phyloP scores from a whole-genome alignment of 2,113 vertebrate genomes.

The Chlamydotis undulata region DNA sequence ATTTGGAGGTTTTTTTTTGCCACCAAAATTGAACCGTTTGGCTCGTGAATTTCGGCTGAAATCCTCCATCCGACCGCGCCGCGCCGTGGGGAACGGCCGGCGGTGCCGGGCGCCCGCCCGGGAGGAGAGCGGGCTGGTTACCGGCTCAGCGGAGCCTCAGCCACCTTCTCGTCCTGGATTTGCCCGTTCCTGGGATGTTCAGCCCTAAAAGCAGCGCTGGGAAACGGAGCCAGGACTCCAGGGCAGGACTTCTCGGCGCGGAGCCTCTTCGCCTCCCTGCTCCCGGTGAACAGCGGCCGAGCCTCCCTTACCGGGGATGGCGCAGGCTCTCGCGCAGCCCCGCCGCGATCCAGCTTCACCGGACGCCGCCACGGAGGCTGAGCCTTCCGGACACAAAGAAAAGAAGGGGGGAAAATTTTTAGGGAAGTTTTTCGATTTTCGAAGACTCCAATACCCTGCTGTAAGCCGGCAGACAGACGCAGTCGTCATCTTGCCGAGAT shows the following conservation, averaged over 20 bases:
- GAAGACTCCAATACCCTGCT: neutral
- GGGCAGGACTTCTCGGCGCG: neutral
- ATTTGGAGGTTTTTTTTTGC: neutral
- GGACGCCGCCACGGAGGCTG: neutral
- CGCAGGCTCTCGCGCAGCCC: too few relatives aligned
- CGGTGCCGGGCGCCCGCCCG: neutral
- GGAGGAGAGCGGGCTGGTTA: neutral
- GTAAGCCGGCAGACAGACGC: neutral
- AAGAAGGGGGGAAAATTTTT: neutral
- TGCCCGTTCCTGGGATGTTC: neutral
- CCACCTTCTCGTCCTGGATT: neutral
- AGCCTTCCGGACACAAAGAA: neutral
- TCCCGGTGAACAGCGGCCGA: neutral
- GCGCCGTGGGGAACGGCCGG: fast-evolving
- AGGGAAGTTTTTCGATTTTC: neutral
- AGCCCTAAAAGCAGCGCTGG: neutral
- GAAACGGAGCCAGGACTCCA: neutral
- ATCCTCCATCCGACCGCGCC: neutral
- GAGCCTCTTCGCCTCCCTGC: neutral
- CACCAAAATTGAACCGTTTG: fast-evolving
- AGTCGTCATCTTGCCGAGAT: neutral
- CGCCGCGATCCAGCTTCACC: neutral
- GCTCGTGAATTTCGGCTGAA: neutral
- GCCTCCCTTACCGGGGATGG: neutral
- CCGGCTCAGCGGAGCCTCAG: neutral